Evolutionary conservation across 2,113 vertebrate genomes (phyloP).

Genomic region (Prionailurus bengalensis): DNA sequence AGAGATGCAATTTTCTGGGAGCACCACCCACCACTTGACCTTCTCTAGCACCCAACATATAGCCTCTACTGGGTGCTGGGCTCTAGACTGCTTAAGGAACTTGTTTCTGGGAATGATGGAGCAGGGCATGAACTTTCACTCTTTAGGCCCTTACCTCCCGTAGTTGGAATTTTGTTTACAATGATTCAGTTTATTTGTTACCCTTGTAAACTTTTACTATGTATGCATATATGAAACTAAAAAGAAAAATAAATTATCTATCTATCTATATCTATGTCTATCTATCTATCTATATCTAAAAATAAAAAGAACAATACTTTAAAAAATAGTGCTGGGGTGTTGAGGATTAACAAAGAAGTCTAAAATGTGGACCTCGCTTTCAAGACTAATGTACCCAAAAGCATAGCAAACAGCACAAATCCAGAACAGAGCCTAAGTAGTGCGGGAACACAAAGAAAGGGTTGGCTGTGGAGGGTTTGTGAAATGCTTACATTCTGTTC

Average conservation of each 20-base stretch:
- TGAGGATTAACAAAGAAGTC: conserved; percentile 1
- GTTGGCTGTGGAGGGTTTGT: not conserved
- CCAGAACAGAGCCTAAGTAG: not conserved
- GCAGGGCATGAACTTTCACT: not conserved
- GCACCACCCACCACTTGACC: not conserved
- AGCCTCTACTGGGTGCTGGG: not conserved
- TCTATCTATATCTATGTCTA: too few relatives aligned
- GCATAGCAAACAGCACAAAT: not conserved
- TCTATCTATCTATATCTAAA: not conserved
- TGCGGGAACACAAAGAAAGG: not conserved
- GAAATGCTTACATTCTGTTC: not conserved
- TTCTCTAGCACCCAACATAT: not conserved
- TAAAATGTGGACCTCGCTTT: not conserved
- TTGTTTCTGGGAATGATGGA: not conserved
- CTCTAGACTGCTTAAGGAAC: not conserved
- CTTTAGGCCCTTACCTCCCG: not conserved
- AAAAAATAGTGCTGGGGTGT: not conserved
- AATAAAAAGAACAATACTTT: not conserved
- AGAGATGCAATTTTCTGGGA: not conserved
- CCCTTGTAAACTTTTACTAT: not conserved
- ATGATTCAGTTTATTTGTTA: not conserved
- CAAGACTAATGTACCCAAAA: not conserved
- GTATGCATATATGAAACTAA: not conserved
- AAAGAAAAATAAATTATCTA: not conserved
- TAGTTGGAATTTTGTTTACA: conserved; percentile 28